Conservation (phyloP, 2,113 vertebrate species). For the Eulacestoma nigropectus region DNA sequence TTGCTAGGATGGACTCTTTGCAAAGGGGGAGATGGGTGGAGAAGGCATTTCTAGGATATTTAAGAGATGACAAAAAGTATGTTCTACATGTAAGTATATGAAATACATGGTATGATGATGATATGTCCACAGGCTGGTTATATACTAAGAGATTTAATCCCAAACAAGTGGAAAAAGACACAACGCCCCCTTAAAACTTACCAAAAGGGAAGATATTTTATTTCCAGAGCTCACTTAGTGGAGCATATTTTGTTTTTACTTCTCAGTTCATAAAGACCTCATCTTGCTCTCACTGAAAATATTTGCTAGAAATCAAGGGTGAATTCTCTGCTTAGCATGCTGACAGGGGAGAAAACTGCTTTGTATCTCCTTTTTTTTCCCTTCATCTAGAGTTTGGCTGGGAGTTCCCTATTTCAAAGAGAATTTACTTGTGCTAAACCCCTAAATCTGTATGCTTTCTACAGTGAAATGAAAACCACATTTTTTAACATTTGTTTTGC, state of each 20-base stretch:
- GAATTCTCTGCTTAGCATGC: background rate
- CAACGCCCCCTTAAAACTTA: background rate
- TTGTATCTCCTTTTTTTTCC: fast-evolving
- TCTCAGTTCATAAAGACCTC: background rate
- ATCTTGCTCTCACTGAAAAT: background rate
- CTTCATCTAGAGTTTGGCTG: background rate
- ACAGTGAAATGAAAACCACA: background rate
- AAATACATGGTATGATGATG: background rate
- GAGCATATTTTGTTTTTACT: background rate
- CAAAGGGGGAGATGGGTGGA: background rate
- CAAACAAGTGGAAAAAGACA: background rate
- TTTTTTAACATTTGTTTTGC: background rate
- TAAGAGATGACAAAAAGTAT: background rate
- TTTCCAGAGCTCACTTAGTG: background rate
- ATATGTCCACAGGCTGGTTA: background rate
- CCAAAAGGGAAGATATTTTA: background rate
- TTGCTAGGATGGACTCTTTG: background rate
- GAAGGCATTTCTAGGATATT: background rate
- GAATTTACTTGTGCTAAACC: background rate
- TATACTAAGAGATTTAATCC: background rate
- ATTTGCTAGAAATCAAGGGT: background rate
- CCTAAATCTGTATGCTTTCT: background rate
- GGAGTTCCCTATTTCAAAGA: background rate
- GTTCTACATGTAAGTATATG: background rate
- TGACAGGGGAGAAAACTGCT: background rate